Evolutionary conservation across 2,797 vertebrate species (phyloP), one percentile per base, ranked within the genome.

Genomic region (Ctenosaura bakeri): DNA sequence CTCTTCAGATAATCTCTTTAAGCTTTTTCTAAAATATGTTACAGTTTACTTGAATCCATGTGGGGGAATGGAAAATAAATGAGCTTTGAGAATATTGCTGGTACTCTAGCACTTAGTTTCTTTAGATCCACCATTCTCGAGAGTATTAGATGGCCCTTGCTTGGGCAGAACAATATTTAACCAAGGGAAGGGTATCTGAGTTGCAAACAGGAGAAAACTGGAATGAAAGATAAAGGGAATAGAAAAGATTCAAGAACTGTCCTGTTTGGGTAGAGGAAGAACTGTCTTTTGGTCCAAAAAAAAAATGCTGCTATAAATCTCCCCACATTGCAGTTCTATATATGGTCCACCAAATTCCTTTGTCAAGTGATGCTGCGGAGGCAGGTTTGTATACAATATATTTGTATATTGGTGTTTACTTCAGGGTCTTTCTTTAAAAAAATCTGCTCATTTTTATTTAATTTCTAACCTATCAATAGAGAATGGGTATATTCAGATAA

Each of bases 11-110:
- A 56, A 82, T 78, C n/a, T 89, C 69, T 69, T 83, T 77, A 35
- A 64, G 56, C 73, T 77, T 83, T 83, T 76, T 16, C 71, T 54
- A 77, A 89, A 89, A 35, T 7, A 38, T 84, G 88, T 76, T 84
- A 29, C 66, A 64, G 38, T 59, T 38, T 24, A 74, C 54, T 59
- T 86, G 52, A 29, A 52, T 52, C 64, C 14, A 54, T 24, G 64
- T 13, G 50, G 35, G 22, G 20, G 22, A 8, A 38, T 64, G 9
- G 83, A 76, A 89, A 81, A 13, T 71, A 54, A 87, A 71, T 46
- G 62, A 83, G 35, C 38, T 56, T 29, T 83, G 80, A 62, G 35
- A 89, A 50, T n/a, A 22, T 56, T 24, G 22, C 35, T 79, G 38
- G 13, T 50, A 87, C 29, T 32, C 66, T 69, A 69, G 35, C 32